phyloP scores from a whole-genome alignment of 2,888 invertebrate species.

The Drosophila ustulata region DNA sequence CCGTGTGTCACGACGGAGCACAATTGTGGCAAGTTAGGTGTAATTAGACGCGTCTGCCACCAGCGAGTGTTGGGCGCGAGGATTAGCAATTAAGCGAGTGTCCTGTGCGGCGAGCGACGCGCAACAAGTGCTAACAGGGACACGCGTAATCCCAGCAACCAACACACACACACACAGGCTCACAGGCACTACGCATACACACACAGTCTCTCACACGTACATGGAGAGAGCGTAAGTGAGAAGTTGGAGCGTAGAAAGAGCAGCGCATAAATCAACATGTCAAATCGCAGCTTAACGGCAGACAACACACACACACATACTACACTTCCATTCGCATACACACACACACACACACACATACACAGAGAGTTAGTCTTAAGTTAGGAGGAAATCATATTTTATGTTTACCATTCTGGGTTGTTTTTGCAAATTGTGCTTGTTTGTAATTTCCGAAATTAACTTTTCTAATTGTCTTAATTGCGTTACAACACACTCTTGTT shows the following conservation, averaged over 20 bases:
- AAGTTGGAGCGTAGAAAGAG: conserved; percentile 29
- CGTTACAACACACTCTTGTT: conserved; percentile 49
- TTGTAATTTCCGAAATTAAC: conserved; percentile 45
- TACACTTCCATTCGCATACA: neutral
- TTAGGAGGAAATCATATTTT: conserved; percentile 47
- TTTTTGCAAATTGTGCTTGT: conserved; percentile 35
- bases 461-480: conserved; percentile 71
- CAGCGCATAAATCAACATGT: conserved; percentile 79
- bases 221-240: neutral
- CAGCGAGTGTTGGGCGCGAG: conserved; percentile 51
- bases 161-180: conserved; percentile 12
- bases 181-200: conserved; percentile 2
- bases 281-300: conserved; percentile 74
- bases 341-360: neutral
- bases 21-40: conserved; percentile 57
- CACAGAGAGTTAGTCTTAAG: conserved; percentile 7
- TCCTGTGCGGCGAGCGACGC: conserved; percentile 46
- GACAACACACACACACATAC: conserved; percentile 20
- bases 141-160: conserved; percentile 63
- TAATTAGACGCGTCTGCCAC: conserved; percentile 73
- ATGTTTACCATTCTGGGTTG: conserved; percentile 68
- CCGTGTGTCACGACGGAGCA: neutral
- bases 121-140: conserved; percentile 71
- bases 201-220: conserved; percentile 10
- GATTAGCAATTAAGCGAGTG: conserved; percentile 78